phyloP scores from a whole-genome alignment of 2,888 invertebrate species.

The Leucoma salicis region DNA sequence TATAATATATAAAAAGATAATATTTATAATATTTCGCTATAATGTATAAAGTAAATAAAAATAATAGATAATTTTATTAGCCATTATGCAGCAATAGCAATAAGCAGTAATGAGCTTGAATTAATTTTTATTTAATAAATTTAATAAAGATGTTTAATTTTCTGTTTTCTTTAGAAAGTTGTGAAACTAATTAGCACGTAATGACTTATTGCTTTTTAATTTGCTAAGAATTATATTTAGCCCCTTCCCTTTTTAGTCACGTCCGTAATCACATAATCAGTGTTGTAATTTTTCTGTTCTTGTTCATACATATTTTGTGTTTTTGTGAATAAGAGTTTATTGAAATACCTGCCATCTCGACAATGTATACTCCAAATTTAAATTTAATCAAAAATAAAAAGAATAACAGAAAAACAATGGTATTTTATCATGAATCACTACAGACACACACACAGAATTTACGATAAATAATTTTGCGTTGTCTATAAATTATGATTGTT shows the following conservation, averaged over 20 bases:
- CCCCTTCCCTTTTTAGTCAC: neutral
- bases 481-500: too few relatives aligned
- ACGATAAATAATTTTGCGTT: too few relatives aligned
- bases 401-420: too few relatives aligned
- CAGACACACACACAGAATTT: too few relatives aligned
- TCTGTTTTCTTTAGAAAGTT: slow-evolving; percentile 1
- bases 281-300: neutral
- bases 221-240: neutral
- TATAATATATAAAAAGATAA: neutral
- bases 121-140: neutral
- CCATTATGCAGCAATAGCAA: neutral
- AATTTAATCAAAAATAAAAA: too few relatives aligned
- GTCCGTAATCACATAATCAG: too few relatives aligned
- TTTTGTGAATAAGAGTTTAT: neutral
- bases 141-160: neutral
- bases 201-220: slow-evolving; percentile 18
- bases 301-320: neutral
- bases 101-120: neutral
- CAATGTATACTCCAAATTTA: too few relatives aligned
- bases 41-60: neutral
- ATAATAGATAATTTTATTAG: neutral
- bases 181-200: neutral
- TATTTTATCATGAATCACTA: too few relatives aligned
- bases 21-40: neutral
- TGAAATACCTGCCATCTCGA: neutral